Evolutionary conservation across 2,888 invertebrate species (phyloP), one percentile per base, ranked within the genome.

Genomic region (Hypena proboscidalis): DNA sequence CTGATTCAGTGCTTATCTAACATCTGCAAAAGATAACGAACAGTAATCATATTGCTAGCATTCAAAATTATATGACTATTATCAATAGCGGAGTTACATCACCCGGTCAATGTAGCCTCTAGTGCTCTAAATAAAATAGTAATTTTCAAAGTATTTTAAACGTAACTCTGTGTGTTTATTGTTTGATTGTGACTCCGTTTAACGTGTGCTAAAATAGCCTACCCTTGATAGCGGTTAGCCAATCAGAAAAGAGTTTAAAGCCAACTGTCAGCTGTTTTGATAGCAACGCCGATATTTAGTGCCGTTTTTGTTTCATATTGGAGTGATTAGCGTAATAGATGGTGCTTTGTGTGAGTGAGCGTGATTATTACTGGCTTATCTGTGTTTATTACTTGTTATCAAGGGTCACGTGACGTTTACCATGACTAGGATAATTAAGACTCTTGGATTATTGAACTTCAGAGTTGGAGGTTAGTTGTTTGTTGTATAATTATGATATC

Each of bases 391-490:
- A n/a, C n/a, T n/a, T 31, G 40, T 15, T 42, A 38, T 37, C 26
- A 13, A 15, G 15, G 11, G 7, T 30, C 29, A 19, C 30, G 49
- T 60, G 54, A 67, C 58, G 49, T 53, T 49, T 67, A 42, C 54
- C 44, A 78, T 77, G 76, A 63, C 65, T 40, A 49, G 45, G 35
- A 53, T 64, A 21, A 50, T 77, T 30, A 74, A 70, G 48, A 69
- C 56, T 51, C 47, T 78, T 20, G 63, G 73, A 58, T 30, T 71
- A 41, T 54, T 77, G 67, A 74, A 69, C 63, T 69, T 66, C 54
- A 78, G 73, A 59, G 55, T 74, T 51, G 69, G 70, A 81, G 83
- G 83, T 83, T 70, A 77, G 83, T 80, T 31, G 34, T 39, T 26
- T 54, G 29, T 51, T 43, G 21, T 45, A 9, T 45, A 13, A 14